phyloP scores from a whole-genome alignment of 37 sponge, comb jelly and placozoan species.

The Cladorhizidae sp. region DNA sequence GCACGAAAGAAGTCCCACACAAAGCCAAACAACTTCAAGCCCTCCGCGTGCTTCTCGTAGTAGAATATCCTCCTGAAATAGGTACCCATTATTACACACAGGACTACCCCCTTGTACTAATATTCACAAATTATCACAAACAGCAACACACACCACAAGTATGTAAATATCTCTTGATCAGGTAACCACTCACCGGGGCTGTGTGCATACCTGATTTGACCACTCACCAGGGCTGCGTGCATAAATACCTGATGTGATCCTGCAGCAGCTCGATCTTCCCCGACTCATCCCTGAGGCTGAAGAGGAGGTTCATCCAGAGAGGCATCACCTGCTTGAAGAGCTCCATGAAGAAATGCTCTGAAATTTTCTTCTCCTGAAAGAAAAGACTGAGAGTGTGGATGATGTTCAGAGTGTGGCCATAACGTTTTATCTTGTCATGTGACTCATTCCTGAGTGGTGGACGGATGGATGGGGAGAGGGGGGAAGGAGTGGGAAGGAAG shows the following conservation, averaged over 20 bases:
- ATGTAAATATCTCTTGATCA: no score
- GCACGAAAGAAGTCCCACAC: slow-evolving; percentile 29
- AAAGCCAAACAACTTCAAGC: slow-evolving; percentile 30
- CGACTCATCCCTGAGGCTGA: slow-evolving; percentile 16
- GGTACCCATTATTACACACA: no score
- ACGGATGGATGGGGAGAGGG: no score
- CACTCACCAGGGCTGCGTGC: no score
- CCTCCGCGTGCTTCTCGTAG: slow-evolving; percentile 17
- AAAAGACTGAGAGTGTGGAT: slow-evolving; percentile 10
- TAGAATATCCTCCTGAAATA: slow-evolving; percentile 3
- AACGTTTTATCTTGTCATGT: slow-evolving; percentile 14
- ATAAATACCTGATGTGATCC: slow-evolving; percentile 13
- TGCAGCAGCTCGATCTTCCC: slow-evolving; percentile 36
- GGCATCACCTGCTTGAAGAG: slow-evolving; percentile 47
- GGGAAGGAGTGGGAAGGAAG: neutral
- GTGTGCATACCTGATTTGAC: no score
- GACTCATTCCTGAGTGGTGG: slow-evolving; percentile 15
- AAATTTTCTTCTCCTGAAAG: slow-evolving; percentile 1
- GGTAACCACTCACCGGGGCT: no score
- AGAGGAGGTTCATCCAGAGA: slow-evolving; percentile 45
- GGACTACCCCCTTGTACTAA: no score
- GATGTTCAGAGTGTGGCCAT: slow-evolving; percentile 20
- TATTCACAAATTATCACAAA: no score
- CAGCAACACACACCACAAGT: no score
- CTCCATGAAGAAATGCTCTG: slow-evolving; percentile 8